Percentiles rank a stretch among this genome's conserved stretches.
These are phyloP conservation scores for Ditylenchus weischeri DNA, from an alignment of 2,888 invertebrate genomes.

Conservation along the genomic window DNA sequence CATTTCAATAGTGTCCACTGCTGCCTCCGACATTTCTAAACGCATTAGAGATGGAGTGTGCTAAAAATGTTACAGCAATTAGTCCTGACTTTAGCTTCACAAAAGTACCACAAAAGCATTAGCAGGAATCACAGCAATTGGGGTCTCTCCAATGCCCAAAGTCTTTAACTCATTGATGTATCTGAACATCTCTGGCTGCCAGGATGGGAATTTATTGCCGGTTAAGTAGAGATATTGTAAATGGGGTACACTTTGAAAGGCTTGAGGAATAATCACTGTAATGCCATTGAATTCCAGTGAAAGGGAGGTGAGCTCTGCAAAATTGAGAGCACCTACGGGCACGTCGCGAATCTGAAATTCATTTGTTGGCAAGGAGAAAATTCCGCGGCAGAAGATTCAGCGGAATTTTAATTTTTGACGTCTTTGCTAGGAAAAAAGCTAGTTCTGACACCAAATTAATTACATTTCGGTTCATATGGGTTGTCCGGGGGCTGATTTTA, in stretches of 20 bases:
- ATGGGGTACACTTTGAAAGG: slow-evolving; percentile 56
- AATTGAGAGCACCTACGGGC: slow-evolving; percentile 57
- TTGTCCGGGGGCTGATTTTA: too few relatives aligned
- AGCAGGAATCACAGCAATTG: slow-evolving; percentile 56
- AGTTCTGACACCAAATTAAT: too few relatives aligned
- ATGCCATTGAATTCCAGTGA: slow-evolving; percentile 59
- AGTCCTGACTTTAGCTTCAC: neutral
- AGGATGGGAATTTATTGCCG: slow-evolving; percentile 57
- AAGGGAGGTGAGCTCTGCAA: slow-evolving; percentile 55
- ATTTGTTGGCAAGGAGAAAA: too few relatives aligned
- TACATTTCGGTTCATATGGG: too few relatives aligned
- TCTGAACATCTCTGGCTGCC: slow-evolving; percentile 58
- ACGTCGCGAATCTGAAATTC: slow-evolving; percentile 43
- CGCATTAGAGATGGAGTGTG: slow-evolving; percentile 56
- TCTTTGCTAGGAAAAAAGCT: too few relatives aligned
- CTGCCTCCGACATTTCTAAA: slow-evolving; percentile 58
- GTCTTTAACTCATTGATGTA: slow-evolving; percentile 53
- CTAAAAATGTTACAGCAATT: slow-evolving; percentile 25
- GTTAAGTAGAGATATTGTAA: slow-evolving; percentile 58
- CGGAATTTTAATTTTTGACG: too few relatives aligned
- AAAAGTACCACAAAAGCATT: slow-evolving; percentile 52
- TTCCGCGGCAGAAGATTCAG: too few relatives aligned
- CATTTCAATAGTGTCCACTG: slow-evolving; percentile 56
- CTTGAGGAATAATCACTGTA: slow-evolving; percentile 53
- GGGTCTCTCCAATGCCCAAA: slow-evolving; percentile 58